phyloP scores from a whole-genome alignment of 2,888 invertebrate species.

The Apantesis nais region DNA sequence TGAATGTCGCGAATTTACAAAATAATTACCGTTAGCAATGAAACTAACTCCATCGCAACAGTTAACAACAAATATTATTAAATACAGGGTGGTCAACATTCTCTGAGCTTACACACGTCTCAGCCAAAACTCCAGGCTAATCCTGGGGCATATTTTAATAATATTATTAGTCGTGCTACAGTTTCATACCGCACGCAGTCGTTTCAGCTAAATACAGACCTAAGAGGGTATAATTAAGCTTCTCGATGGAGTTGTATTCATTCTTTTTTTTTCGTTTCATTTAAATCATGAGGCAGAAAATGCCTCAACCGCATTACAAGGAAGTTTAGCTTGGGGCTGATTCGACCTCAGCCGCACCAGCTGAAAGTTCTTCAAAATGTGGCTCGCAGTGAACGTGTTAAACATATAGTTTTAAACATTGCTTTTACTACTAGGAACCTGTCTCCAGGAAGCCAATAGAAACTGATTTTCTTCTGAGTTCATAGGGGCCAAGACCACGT shows the following conservation, averaged over 20 bases:
- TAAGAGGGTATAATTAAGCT: conserved; percentile 32
- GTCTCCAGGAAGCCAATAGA: not conserved
- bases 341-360: no score
- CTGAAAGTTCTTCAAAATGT: no score
- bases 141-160: not conserved
- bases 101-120: not conserved
- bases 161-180: conserved; percentile 1
- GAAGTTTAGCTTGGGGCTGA: no score
- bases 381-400: no score
- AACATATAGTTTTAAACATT: no score
- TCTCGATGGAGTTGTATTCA: conserved; percentile 34
- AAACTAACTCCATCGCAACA: not conserved
- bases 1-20: no score
- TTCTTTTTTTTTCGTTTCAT: no score
- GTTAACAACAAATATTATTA: not conserved
- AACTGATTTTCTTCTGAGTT: conserved; percentile 23
- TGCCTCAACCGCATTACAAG: no score
- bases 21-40: not conserved
- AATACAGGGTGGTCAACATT: conserved; percentile 8
- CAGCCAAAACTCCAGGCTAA: not conserved
- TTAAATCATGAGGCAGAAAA: no score
- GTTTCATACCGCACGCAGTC: conserved; percentile 35
- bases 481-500: conserved; percentile 62
- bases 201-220: conserved; percentile 34
- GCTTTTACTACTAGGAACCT: not conserved